phyloP scores from a whole-genome alignment of 2,888 invertebrate genomes.

The Hedychridium roseum region DNA sequence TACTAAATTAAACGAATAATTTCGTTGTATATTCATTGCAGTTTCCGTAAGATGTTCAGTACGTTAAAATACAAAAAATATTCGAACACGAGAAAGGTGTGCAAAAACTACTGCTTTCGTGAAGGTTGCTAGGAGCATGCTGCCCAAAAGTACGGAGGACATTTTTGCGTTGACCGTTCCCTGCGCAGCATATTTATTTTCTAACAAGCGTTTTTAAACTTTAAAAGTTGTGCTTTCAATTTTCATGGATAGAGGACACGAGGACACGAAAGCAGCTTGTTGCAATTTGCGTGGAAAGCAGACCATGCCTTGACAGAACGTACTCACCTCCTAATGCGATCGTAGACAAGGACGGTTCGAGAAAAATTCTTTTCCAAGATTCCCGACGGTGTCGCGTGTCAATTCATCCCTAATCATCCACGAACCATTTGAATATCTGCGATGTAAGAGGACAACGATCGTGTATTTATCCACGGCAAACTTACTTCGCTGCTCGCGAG shows the following conservation, averaged over 20 bases:
- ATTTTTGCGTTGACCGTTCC: neutral
- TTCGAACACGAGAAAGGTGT: no score
- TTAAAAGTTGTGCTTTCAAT: neutral
- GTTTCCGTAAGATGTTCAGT: no score
- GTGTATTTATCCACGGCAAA: slow-evolving; percentile 34
- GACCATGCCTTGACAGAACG: slow-evolving; percentile 49
- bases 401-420: slow-evolving; percentile 26
- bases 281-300: slow-evolving; percentile 27
- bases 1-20: no score
- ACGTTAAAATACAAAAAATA: no score
- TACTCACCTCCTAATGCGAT: slow-evolving; percentile 29
- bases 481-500: slow-evolving; percentile 34
- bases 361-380: slow-evolving; percentile 16
- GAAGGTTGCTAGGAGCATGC: no score
- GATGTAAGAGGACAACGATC: slow-evolving; percentile 8
- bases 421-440: slow-evolving; percentile 18
- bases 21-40: no score
- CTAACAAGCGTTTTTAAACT: neutral
- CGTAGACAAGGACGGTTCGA: slow-evolving; percentile 24
- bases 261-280: slow-evolving; percentile 27
- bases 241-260: neutral
- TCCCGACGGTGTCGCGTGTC: slow-evolving; percentile 15
- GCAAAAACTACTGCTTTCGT: no score
- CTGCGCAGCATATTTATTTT: neutral
- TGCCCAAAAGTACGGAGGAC: no score